Evolutionary conservation across 2,113 vertebrate genomes (phyloP), one percentile per base, ranked within the genome.

Genomic region (Naja naja): DNA sequence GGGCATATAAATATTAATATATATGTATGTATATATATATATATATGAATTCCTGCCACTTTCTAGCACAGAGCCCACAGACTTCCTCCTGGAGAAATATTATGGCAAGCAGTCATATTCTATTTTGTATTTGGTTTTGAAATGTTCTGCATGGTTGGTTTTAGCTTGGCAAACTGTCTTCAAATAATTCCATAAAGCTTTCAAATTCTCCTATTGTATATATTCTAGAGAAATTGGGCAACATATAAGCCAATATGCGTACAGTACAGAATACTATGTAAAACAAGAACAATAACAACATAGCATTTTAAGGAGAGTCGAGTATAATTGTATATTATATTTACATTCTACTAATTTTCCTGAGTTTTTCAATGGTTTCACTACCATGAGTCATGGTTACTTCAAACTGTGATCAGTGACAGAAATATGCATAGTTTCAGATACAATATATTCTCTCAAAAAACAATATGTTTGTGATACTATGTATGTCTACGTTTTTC

Each of bases 71-170:
- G n/a, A n/a, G n/a, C n/a, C n/a, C n/a, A n/a, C 43, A 64, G 56
- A 27, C 56, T 8, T 87, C 45, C 3, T 27, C 25, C 45, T 87
- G 45, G 27, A 87, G 45, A 10, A 89, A 54, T 89, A 74, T 10
- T 74, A 69, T 64, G 39, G 56, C 56, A 90, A 69, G 34, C 23
- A 85, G 23, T 91, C 52, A 87, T 47, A 25, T 91, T 16, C 3
- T 58, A 58, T 91, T 86, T 91, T 91, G 54, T 23, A 58, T 87
- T 49, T 87, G 85, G 43, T 86, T 87, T 91, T 91, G 90, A 91
- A 91, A 60, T 86, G 14, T 47, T 91, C n/a, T 85, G 53, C 53
- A 60, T 60, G 58, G 43, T 49, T 91, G 52, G 39, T 27, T 86
- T 54, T 91, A 58, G 55, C 39, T 86, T 86, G 85, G 34, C 39